Base-by-base conservation (phyloP, 2,888 invertebrate species). In the Orthosia incerta region DNA sequence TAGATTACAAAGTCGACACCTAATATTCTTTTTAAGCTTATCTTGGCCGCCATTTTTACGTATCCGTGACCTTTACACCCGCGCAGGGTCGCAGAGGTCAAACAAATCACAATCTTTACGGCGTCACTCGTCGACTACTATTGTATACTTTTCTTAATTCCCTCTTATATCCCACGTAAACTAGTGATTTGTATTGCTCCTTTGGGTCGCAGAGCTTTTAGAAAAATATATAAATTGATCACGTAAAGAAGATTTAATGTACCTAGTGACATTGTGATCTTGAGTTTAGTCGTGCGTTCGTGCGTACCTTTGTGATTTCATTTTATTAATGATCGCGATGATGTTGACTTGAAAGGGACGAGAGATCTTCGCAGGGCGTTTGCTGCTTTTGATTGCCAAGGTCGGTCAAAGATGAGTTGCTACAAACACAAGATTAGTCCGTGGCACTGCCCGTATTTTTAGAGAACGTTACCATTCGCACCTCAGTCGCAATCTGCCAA, bases 31-130 rank as follows among this genome's bases (percentile, higher is more conserved):
- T 56, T 64, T 63, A 39, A 18, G 53, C 56, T 70, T 80, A 79
- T 82, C 72, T 81, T 55, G 23, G 45, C 11, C 31, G 65, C 45
- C 50, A 71, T 71, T 85, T 81, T 82, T 87, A 80, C 59, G 65
- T 68, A 66, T 65, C 63, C 60, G 59, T 85, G 85, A 86, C 83
- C 82, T 87, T 88, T 76, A 18, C 59, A 39, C 46, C 63, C 56
- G 18, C 71, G 50, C 16, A 26, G 51, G 78, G 76, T 78, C 71
- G 26, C 65, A 65, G 61, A 79, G 79, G 82, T 82, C 80, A 76
- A 66, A 78, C 59, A 77, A 78, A 79, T 75, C 73, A 63, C 80
- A 65, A 68, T 69, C 18, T 78, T 66, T 64, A 79, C 26, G 57
- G 60, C 63, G 66, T 57, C 71, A 62, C 60, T 56, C 26, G 50